Evolutionary conservation across 2,888 invertebrate genomes (phyloP).

Genomic region (Crematogaster levior): DNA sequence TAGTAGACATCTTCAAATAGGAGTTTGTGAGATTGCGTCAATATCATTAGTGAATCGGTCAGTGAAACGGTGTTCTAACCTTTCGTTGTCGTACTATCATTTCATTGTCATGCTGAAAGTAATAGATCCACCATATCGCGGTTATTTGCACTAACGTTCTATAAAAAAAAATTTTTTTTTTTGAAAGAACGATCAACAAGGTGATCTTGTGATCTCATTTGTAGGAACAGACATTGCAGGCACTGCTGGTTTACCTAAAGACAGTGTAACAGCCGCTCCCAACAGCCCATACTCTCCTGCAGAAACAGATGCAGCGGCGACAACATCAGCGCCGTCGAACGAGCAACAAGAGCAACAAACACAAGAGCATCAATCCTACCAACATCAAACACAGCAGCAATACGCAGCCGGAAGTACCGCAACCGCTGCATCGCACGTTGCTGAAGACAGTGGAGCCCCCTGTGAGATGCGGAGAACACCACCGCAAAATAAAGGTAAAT

Average conservation of each 20-base stretch:
- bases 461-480: conserved; percentile 88
- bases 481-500: conserved; percentile 87
- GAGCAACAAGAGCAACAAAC: conserved; percentile 67
- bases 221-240: conserved; percentile 72
- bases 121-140: neutral
- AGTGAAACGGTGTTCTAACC: conserved; percentile 1
- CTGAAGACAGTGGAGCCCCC: conserved; percentile 82
- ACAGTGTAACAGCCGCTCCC: conserved; percentile 69
- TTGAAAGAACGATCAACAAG: neutral
- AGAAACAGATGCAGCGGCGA: conserved; percentile 68
- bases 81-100: neutral
- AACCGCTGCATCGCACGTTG: conserved; percentile 74
- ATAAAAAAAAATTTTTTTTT: neutral
- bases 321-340: conserved; percentile 58
- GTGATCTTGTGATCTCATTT: conserved; percentile 44
- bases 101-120: neutral
- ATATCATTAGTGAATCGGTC: neutral
- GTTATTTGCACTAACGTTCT: neutral
- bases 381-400: conserved; percentile 72
- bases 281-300: conserved; percentile 76
- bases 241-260: conserved; percentile 70
- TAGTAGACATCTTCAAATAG: neutral
- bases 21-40: neutral
- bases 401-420: conserved; percentile 74
- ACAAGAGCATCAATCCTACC: conserved; percentile 69